A percentile compares a stretch with the other conserved stretches of the same genome.
Evolutionary conservation across 2,888 invertebrate species (phyloP).

Genomic region (Pardosa pseudoannulata): DNA sequence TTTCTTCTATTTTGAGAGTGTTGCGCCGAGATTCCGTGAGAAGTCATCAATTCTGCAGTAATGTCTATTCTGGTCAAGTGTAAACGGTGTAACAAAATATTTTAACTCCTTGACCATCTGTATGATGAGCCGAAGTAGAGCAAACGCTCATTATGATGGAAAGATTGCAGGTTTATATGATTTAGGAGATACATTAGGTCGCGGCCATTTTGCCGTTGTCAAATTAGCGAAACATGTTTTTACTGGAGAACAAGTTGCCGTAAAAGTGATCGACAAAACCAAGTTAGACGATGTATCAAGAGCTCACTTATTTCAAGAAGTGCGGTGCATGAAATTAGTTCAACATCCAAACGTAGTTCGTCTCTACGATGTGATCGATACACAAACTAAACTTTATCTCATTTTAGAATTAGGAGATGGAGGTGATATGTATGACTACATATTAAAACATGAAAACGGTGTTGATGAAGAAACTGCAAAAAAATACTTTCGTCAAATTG

Average conservation of each 20-base stretch:
- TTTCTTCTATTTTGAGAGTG: constrained; percentile 25
- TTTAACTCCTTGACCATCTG: constrained; percentile 42
- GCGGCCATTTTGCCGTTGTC: constrained; percentile 99
- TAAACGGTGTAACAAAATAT: constrained; percentile 22
- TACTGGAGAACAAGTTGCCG: constrained; percentile 82
- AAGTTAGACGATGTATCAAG: constrained; percentile 97
- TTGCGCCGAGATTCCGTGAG: neutral
- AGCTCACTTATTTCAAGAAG: constrained; percentile 91
- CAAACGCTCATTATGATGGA: constrained; percentile 72
- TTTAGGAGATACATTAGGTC: constrained; percentile 94
- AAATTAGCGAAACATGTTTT: constrained; percentile 98
- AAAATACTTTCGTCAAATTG: constrained; percentile 96
- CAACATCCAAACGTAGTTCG: constrained; percentile 99
- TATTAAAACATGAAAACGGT: constrained; percentile 94
- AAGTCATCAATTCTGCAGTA: constrained; percentile 28
- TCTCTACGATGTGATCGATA: constrained; percentile 99
- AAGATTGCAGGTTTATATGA: constrained; percentile 92
- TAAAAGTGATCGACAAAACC: constrained; percentile 94
- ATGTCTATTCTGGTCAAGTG: constrained; percentile 51
- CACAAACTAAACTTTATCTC: constrained; percentile 96
- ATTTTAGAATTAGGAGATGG: constrained; percentile 98
- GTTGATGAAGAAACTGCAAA: constrained; percentile 81
- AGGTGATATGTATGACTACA: constrained; percentile 98
- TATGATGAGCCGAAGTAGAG: constrained; percentile 69
- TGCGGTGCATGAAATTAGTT: constrained; percentile 98